Conservation (phyloP, 2,113 vertebrate species). For the Empidonax alnorum region DNA sequence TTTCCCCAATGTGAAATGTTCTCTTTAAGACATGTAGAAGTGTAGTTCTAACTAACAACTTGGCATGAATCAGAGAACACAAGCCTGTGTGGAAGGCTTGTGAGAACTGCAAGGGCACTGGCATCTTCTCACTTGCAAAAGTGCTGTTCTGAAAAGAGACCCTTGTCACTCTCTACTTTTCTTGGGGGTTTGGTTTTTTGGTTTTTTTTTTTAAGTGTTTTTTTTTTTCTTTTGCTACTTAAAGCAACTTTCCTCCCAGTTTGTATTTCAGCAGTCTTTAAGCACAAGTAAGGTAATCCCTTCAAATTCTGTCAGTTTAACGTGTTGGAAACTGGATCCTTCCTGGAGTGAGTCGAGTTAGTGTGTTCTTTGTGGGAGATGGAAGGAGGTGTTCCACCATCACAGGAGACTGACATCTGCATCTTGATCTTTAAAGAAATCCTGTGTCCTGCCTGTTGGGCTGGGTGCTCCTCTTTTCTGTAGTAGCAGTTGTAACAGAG, state of each 20-base stretch:
- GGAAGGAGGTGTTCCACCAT: background rate
- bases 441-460: background rate
- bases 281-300: background rate
- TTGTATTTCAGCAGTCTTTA: constrained; percentile 19
- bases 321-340: background rate
- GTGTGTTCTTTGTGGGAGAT: background rate
- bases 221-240: background rate
- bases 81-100: background rate
- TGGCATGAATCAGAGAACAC: background rate
- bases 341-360: background rate
- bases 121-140: constrained; percentile 7
- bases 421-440: background rate
- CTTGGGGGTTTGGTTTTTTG: no score
- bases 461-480: background rate
- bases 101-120: constrained; percentile 17
- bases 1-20: constrained; percentile 64
- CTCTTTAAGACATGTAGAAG: constrained; percentile 43
- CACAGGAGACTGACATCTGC: background rate
- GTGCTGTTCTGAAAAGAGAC: background rate
- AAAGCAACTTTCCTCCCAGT: background rate
- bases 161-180: background rate
- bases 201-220: background rate
- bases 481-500: background rate
- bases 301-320: background rate
- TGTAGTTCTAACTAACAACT: constrained; percentile 19